Evolutionary conservation across 2,113 vertebrate species (phyloP), one percentile per base, ranked within the genome.

Genomic region (Leucopsar rothschildi): DNA sequence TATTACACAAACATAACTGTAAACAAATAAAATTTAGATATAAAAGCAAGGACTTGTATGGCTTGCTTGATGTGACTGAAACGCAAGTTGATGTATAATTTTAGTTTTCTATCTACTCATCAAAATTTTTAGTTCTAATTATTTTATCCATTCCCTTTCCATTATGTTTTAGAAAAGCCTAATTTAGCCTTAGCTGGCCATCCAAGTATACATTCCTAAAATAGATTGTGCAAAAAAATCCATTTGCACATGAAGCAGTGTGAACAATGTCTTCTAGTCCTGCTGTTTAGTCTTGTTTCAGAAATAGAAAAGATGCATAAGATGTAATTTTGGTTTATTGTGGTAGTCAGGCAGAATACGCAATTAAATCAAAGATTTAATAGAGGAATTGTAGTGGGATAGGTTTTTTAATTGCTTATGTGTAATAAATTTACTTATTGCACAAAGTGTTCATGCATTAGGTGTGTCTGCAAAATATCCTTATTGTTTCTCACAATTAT

Each of bases 371-470:
- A 13, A 82, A 56, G 21, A 27, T n/a, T 79, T 56, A 52, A 21
- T 50, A 42, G 42, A 25, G 39, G 18, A 79, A 59, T 47, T 71
- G 3, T 44, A 73, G 35, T 11, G 50, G 14, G 60, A 57, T 14
- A 50, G 6, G 3, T 42, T 86, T 78, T 65, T 78, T 18, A 47
- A 71, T 82, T 88, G 16, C 55, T 71, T 84, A 25, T 39, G 6
- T n/a, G 28, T 66, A 87, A 45, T 53, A 33, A 65, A 49, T 65
- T 33, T 61, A 66, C 14, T 61, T 44, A 28, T 9, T 60, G 13
- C 22, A 56, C 6, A 4, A 88, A 70, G 13, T 39, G 23, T 64
- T 15, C 20, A 69, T 0, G 0, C 3, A 0, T 76, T 80, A 56
- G 2, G 2, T 52, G 2, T 49, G 31, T 39, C 52, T 86, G 64